These are phyloP conservation scores for Bombyx mori DNA, from an alignment of 1,140 invertebrate species.

Conservation along the genomic window DNA sequence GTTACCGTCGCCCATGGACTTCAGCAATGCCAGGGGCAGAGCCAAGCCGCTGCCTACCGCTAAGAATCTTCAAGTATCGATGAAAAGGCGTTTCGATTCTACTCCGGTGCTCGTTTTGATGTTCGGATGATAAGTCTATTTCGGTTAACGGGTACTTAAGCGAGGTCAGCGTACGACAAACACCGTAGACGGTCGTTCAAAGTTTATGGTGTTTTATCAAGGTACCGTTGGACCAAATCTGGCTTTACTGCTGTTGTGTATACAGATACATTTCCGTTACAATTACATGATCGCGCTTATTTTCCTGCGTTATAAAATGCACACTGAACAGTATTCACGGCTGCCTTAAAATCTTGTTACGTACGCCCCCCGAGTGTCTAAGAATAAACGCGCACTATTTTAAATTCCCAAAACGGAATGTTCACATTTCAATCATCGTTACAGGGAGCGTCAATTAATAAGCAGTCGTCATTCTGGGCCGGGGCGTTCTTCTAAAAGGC, in stretches of 20 bases:
- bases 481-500: slow-evolving; percentile 14
- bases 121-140: slow-evolving; percentile 25
- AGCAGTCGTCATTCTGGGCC: slow-evolving; percentile 14
- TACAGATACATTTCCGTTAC: slow-evolving; percentile 26
- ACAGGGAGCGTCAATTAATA: slow-evolving; percentile 41
- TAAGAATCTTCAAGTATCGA: neutral
- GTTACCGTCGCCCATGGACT: too few species aligned
- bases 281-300: slow-evolving; percentile 12
- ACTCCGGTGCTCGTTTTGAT: slow-evolving; percentile 22
- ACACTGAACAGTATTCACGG: neutral
- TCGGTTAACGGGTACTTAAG: slow-evolving; percentile 35
- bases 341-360: neutral
- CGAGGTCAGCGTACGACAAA: slow-evolving; percentile 48
- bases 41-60: too few species aligned
- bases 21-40: too few species aligned
- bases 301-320: neutral
- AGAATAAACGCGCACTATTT: too few species aligned
- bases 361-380: too few species aligned
- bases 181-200: slow-evolving; percentile 30
- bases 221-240: slow-evolving; percentile 38
- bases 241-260: slow-evolving; percentile 28
- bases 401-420: slow-evolving; percentile 20
- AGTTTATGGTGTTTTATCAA: slow-evolving; percentile 56
- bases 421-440: slow-evolving; percentile 46
- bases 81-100: slow-evolving; percentile 9